These are phyloP conservation scores for Catamblyrhynchus diadema DNA, from an alignment of 2,797 vertebrate species.

Conservation along the genomic window DNA sequence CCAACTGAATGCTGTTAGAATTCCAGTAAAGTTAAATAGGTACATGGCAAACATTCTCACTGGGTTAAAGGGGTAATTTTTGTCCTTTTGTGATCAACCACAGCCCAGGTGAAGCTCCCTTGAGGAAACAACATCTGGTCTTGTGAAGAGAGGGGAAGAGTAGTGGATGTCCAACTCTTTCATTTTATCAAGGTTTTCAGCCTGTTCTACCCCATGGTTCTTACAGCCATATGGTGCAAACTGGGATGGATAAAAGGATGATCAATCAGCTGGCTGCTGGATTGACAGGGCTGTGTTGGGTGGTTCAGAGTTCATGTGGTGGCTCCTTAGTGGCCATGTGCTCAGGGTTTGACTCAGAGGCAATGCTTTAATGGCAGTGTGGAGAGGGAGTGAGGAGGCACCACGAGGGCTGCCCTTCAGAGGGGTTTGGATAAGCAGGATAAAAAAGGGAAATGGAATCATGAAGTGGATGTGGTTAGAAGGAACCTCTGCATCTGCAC, in stretches of 20 bases:
- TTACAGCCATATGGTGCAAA: not conserved
- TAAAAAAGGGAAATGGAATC: not conserved
- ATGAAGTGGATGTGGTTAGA: not conserved
- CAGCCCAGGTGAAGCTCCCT: not conserved
- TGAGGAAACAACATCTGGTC: not conserved
- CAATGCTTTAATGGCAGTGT: rapidly evolving
- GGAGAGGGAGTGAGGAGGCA: not conserved
- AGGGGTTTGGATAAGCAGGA: not conserved
- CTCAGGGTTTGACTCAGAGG: not conserved
- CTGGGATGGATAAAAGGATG: too few relatives aligned
- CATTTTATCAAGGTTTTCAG: not conserved
- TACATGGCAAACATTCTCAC: not conserved
- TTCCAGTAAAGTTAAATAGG: not conserved
- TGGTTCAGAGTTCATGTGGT: not conserved
- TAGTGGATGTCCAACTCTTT: not conserved
- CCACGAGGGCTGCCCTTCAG: not conserved
- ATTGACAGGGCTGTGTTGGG: not conserved
- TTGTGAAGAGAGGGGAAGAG: not conserved
- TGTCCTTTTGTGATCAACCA: not conserved
- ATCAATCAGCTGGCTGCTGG: not conserved
- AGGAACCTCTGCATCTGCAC: not conserved
- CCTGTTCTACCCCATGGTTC: rapidly evolving
- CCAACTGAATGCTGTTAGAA: not conserved
- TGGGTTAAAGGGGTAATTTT: not conserved
- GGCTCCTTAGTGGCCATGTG: rapidly evolving